A percentile compares a stretch with the other conserved stretches of the same genome.
Conservation (phyloP, 2,113 vertebrate species). For the Ochotona princeps region DNA sequence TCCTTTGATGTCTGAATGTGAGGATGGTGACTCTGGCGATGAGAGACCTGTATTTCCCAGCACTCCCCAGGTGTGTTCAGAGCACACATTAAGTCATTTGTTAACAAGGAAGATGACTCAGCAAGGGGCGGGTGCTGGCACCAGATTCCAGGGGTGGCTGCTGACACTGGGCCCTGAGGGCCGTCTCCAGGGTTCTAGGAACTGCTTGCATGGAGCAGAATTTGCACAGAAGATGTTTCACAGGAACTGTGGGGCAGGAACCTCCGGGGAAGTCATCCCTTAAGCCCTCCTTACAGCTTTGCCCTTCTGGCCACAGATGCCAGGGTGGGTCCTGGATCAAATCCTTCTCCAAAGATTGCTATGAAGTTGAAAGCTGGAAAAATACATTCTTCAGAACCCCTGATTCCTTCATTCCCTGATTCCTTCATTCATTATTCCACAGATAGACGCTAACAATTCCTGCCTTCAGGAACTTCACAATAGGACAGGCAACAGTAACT, state of each 20-base stretch:
- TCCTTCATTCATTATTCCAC: neutral
- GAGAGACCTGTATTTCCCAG: neutral
- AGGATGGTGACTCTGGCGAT: neutral
- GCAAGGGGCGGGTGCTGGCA: neutral
- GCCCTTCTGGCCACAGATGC: neutral
- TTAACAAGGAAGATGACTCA: neutral
- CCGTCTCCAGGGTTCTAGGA: neutral
- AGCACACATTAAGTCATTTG: neutral
- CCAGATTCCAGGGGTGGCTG: neutral
- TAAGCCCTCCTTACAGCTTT: neutral
- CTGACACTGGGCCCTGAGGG: fast-evolving
- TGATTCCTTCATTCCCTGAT: neutral
- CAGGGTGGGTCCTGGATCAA: too few relatives aligned
- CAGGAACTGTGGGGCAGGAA: neutral
- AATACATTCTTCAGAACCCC: neutral
- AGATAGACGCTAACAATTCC: neutral
- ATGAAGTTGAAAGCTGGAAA: neutral
- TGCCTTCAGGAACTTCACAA: neutral
- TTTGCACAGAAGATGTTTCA: neutral
- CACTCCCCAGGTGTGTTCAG: neutral
- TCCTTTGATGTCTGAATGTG: neutral
- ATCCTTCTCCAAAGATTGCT: neutral
- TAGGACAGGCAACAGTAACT: neutral
- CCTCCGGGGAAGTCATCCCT: neutral
- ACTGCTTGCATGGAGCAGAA: neutral